These are phyloP conservation scores for Castor canadensis DNA, from an alignment of 2,113 vertebrate genomes.

Conservation along the genomic window DNA sequence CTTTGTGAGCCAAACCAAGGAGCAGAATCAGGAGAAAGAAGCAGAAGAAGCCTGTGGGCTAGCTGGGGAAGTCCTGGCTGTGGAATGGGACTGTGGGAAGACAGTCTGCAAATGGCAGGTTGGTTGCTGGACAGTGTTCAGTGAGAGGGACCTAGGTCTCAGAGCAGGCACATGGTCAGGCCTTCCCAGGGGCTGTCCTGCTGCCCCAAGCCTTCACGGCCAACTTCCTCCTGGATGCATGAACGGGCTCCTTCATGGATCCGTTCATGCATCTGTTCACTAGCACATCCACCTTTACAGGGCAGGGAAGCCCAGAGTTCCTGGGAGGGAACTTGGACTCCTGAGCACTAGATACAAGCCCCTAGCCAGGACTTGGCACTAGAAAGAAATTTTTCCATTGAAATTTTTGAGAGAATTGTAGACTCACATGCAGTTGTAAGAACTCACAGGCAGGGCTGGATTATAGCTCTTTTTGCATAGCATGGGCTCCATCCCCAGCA, in stretches of 20 bases:
- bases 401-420: neutral
- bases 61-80: neutral
- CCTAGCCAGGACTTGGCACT: neutral
- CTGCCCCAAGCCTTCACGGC: neutral
- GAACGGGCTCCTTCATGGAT: too few relatives aligned
- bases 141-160: neutral
- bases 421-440: too few relatives aligned
- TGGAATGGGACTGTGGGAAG: neutral
- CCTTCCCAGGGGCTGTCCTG: neutral
- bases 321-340: neutral
- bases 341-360: neutral
- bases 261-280: neutral
- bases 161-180: neutral
- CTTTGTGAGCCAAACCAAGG: neutral
- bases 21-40: neutral
- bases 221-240: too few relatives aligned
- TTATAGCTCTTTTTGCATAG: neutral
- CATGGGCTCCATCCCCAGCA: neutral
- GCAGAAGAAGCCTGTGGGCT: neutral
- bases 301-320: neutral
- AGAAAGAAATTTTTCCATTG: neutral
- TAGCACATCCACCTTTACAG: neutral
- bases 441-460: neutral
- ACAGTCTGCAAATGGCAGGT: neutral
- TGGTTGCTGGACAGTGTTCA: neutral